Conservation (phyloP, 2,113 vertebrate species). For the Xenopus laevis region DNA sequence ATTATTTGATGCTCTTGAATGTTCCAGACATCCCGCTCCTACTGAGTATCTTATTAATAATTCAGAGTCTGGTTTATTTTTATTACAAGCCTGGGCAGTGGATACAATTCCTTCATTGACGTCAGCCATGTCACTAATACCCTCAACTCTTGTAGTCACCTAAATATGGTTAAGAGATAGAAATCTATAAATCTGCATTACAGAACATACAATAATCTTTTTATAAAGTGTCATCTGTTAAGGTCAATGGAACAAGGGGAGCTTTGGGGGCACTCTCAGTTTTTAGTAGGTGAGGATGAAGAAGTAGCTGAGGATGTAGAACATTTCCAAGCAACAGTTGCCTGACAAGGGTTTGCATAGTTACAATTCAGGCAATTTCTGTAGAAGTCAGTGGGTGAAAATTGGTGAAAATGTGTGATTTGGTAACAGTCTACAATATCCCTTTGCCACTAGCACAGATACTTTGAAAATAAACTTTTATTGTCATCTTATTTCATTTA, state of each 20-base stretch:
- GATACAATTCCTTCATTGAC: slow-evolving; percentile 45
- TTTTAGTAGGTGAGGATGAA: too few species aligned
- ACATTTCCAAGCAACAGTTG: too few species aligned
- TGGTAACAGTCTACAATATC: too few species aligned
- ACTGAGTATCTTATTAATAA: slow-evolving; percentile 44
- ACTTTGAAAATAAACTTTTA: too few species aligned
- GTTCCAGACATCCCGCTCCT: slow-evolving; percentile 40
- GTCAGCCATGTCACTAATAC: slow-evolving; percentile 43
- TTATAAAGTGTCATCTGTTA: not conserved
- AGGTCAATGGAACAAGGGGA: not conserved
- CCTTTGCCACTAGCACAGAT: too few species aligned
- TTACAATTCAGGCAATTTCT: too few species aligned
- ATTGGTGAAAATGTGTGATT: too few species aligned
- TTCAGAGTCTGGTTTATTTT: slow-evolving; percentile 44
- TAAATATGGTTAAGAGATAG: slow-evolving; percentile 35
- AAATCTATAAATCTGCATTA: slow-evolving; percentile 26
- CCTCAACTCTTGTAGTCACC: slow-evolving; percentile 40
- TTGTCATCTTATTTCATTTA: too few species aligned
- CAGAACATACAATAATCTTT: slow-evolving; percentile 4
- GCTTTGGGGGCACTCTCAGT: too few species aligned
- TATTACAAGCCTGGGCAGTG: slow-evolving; percentile 37
- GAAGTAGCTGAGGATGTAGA: too few species aligned
- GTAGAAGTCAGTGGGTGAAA: too few species aligned
- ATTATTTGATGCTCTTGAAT: slow-evolving; percentile 30
- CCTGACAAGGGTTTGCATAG: too few species aligned